These are phyloP conservation scores for Lamprologus lemairii DNA, from an alignment of 2,113 vertebrate species.

Conservation along the genomic window DNA sequence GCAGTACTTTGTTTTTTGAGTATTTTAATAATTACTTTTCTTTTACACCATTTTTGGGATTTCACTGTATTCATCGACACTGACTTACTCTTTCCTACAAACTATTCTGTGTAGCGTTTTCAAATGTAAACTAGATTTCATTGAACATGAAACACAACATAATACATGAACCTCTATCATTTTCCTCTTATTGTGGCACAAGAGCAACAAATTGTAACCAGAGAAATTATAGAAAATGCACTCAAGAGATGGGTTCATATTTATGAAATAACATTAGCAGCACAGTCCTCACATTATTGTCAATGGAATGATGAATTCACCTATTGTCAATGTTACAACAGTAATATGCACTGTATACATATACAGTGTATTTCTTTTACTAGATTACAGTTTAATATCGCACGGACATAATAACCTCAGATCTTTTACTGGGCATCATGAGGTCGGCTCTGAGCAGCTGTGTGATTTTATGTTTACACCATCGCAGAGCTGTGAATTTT, in stretches of 20 bases:
- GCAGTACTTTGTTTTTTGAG: not conserved
- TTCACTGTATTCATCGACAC: not conserved
- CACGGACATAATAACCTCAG: not conserved
- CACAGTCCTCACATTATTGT: not conserved
- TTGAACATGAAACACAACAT: not conserved
- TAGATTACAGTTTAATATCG: not conserved
- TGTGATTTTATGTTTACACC: not conserved
- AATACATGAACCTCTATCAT: not conserved
- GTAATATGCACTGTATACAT: not conserved
- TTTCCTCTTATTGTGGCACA: not conserved
- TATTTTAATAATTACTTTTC: not conserved
- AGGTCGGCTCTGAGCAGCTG: not conserved
- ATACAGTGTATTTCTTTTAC: not conserved
- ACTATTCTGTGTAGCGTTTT: not conserved
- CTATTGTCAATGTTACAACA: not conserved
- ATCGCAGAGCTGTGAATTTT: not conserved
- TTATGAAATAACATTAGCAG: not conserved
- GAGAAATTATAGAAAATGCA: not conserved
- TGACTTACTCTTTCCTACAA: not conserved
- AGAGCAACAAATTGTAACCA: not conserved
- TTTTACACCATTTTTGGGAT: not conserved
- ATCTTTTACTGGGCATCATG: not conserved
- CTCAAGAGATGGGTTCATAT: not conserved
- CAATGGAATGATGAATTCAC: not conserved
- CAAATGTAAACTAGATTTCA: not conserved